Evolutionary conservation across 2,797 vertebrate genomes (phyloP).

Genomic region (Macrochelys suwanniensis): DNA sequence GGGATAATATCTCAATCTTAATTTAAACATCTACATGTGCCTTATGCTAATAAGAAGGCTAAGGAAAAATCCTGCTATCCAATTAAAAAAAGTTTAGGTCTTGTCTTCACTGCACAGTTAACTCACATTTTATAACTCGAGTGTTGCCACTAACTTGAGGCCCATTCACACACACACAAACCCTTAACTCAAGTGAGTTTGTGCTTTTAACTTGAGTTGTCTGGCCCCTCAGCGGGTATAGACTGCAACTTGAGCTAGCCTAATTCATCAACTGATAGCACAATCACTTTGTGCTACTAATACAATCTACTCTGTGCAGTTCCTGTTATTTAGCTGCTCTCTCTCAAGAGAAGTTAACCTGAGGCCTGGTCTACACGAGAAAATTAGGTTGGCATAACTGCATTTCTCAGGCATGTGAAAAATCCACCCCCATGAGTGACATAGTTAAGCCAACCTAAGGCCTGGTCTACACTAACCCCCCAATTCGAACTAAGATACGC

Average conservation of each 20-base stretch:
- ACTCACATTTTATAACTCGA: neutral
- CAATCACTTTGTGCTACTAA: neutral
- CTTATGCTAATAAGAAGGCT: neutral
- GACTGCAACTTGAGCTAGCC: neutral
- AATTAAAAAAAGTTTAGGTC: neutral
- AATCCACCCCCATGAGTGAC: neutral
- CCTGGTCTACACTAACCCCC: too few species aligned
- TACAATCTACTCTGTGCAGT: neutral
- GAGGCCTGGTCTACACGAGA: neutral
- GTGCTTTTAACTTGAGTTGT: neutral
- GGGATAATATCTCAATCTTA: neutral
- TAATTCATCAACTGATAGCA: neutral
- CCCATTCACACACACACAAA: neutral
- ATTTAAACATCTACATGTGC: neutral
- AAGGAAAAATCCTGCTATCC: neutral
- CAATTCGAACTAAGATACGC: too few species aligned
- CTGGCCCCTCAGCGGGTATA: neutral
- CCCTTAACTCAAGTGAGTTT: neutral
- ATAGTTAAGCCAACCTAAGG: too few species aligned
- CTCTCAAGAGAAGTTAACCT: neutral
- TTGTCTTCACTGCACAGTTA: neutral
- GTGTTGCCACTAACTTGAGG: neutral
- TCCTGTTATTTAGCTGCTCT: neutral
- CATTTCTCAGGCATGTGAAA: neutral
- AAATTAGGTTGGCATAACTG: neutral